A percentile compares a stretch with the other conserved stretches of the same genome.
Evolutionary conservation across 2,113 vertebrate species (phyloP).

Genomic region (Brachypteracias leptosomus): DNA sequence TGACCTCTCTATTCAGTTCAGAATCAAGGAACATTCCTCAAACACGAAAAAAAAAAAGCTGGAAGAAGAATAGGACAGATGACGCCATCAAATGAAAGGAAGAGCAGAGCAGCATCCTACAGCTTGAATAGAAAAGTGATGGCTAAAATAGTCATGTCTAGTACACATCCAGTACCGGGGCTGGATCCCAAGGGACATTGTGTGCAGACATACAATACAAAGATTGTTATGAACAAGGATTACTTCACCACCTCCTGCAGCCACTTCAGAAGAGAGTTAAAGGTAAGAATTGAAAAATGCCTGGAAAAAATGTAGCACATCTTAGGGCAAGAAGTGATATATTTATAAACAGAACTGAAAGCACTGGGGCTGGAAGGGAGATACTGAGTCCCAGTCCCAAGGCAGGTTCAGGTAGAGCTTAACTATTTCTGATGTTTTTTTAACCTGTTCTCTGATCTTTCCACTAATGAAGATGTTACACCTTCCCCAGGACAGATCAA

Average conservation of each 20-base stretch:
- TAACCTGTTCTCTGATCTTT: neutral
- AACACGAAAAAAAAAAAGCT: constrained; percentile 39
- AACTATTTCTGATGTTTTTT: neutral
- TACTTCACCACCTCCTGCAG: constrained; percentile 60
- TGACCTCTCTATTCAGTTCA: constrained; percentile 37
- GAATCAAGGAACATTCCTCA: constrained; percentile 32
- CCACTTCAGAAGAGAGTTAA: constrained; percentile 40
- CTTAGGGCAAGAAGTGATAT: constrained; percentile 1
- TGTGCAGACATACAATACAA: constrained; percentile 58
- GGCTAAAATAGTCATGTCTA: constrained; percentile 50
- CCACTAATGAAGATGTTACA: neutral
- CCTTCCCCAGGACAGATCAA: neutral
- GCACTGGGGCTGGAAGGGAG: neutral
- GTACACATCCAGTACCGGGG: neutral
- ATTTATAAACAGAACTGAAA: constrained; percentile 23
- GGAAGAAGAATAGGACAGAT: constrained; percentile 5
- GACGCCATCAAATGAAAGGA: constrained; percentile 2
- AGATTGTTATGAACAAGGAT: constrained; percentile 39
- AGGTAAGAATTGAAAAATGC: constrained; percentile 43
- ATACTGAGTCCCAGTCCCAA: neutral
- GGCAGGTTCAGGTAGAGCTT: neutral
- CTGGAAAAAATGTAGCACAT: neutral
- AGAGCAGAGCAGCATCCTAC: constrained; percentile 26
- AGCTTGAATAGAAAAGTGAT: constrained; percentile 37
- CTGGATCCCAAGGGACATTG: constrained; percentile 41